Evolutionary conservation across 64 coral and sea anemone genomes (phyloP), one percentile per base, ranked within the genome.

Genomic region (Porites lutea): DNA sequence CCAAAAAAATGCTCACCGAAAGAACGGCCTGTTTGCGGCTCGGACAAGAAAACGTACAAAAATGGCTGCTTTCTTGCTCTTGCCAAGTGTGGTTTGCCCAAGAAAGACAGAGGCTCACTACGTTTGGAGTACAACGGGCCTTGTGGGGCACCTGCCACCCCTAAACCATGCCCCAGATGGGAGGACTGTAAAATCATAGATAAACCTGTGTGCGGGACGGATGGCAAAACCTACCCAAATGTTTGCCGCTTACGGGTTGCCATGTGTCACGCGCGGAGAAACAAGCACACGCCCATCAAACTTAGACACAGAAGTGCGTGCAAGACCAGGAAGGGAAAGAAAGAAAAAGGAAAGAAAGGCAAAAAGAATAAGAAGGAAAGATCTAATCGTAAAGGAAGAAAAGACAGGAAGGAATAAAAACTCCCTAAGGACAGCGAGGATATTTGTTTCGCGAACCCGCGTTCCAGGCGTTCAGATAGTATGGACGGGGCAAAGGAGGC

Each of bases 41-140:
- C 66, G 13, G 76, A 97, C 19, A 89, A 84, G 0, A 91, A 94
- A 86, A 97, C 95, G 0, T 97, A 97, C 88, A 81, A 72, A 62
- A 97, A 97, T 27, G 92, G 95, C 58, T 97, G 95, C 55, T 3
- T 69, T 15, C 27, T 97, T 50, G 92, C 95, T n/a, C 37, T 13
- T 43, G 62, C 73, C 5, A 97, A 97, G 55, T 97, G 95, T 52
- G 13, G 50, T 14, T 83, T 97, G 61, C 88, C 92, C 16, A 97
- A 78, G 65, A 83, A 83, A 21, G 62, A 91, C 23, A 94, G 90
- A 22, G 76, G 88, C 16, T 78, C 90, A 3, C 69, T 97, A 0
- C 77, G 61, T 3, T 59, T 97, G 47, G 55, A 88, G 15, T 55
- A 97, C 58, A 66, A 71, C 15, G 95, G 95, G 4, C 44, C 46